These are phyloP conservation scores for Gorsachius goisagi DNA, from an alignment of 2,113 vertebrate genomes.

Conservation along the genomic window DNA sequence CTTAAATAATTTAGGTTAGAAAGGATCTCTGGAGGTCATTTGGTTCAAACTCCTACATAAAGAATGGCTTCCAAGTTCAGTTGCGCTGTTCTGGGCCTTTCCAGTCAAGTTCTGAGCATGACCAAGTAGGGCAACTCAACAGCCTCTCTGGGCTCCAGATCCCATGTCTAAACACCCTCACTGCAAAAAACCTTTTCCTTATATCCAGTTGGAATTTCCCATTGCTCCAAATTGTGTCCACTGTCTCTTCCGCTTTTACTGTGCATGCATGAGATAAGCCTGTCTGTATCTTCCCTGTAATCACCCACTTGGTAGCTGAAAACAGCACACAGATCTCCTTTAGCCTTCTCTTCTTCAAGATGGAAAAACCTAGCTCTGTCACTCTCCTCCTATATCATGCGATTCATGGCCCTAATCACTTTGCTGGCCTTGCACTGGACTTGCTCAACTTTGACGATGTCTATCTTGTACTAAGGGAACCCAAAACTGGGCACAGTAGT, in stretches of 20 bases:
- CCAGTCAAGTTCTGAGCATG: not conserved
- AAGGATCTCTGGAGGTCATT: not conserved
- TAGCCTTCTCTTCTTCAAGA: not conserved
- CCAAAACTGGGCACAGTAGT: not conserved
- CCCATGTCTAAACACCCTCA: not conserved
- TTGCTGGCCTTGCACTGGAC: not conserved
- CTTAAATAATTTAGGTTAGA: not conserved
- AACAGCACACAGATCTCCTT: not conserved
- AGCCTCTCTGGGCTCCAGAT: not conserved
- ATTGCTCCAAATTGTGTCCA: not conserved
- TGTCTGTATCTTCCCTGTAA: not conserved
- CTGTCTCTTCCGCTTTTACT: not conserved
- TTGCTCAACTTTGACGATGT: not conserved
- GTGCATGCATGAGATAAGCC: not conserved
- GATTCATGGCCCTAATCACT: not conserved
- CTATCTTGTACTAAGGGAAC: not conserved
- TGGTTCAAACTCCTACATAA: not conserved
- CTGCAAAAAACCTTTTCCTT: not conserved
- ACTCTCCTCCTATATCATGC: not conserved
- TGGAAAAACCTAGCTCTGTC: not conserved
- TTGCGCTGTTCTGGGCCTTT: not conserved
- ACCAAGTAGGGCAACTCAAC: not conserved
- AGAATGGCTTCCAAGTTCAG: not conserved
- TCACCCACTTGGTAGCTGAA: not conserved
- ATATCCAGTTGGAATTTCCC: not conserved